phyloP scores from a whole-genome alignment of 2,888 invertebrate genomes.

The Drosophila prolongata region DNA sequence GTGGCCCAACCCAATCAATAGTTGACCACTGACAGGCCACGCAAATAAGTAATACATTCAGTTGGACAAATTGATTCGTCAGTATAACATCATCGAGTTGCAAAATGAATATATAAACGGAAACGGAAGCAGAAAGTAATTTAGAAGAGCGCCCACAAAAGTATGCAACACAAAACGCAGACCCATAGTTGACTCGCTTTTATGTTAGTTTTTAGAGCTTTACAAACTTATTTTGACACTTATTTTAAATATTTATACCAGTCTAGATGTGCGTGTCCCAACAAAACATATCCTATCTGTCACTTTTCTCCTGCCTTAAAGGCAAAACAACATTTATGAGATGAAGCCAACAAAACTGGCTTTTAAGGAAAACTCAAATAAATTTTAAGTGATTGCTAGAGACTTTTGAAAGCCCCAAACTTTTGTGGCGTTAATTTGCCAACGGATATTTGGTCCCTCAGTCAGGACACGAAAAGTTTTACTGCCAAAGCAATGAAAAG shows the following conservation, averaged over 20 bases:
- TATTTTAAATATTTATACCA: conserved; percentile 39
- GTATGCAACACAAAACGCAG: conserved; percentile 60
- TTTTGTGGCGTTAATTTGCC: conserved; percentile 39
- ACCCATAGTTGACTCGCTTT: conserved; percentile 15
- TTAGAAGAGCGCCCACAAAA: conserved; percentile 52
- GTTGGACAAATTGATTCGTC: conserved; percentile 46
- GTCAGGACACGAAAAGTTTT: conserved; percentile 19
- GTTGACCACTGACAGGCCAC: conserved; percentile 47
- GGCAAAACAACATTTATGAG: conserved; percentile 32
- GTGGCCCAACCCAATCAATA: conserved; percentile 38
- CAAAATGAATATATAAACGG: conserved; percentile 20
- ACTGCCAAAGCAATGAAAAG: conserved; percentile 2
- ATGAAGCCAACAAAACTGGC: conserved; percentile 16
- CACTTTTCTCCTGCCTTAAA: neutral
- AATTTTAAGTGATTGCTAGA: conserved; percentile 36
- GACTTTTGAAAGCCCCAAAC: conserved; percentile 11
- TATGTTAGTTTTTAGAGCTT: conserved; percentile 32
- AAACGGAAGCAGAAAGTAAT: conserved; percentile 32
- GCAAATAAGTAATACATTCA: conserved; percentile 60
- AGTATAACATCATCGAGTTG: conserved; percentile 27
- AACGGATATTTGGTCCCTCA: conserved; percentile 10
- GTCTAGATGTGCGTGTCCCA: conserved; percentile 7
- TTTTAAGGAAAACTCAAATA: conserved; percentile 38
- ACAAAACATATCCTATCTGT: conserved; percentile 7
- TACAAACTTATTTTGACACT: conserved; percentile 15